phyloP scores from a whole-genome alignment of 2,888 invertebrate species.

The Harpalus rubripes region DNA sequence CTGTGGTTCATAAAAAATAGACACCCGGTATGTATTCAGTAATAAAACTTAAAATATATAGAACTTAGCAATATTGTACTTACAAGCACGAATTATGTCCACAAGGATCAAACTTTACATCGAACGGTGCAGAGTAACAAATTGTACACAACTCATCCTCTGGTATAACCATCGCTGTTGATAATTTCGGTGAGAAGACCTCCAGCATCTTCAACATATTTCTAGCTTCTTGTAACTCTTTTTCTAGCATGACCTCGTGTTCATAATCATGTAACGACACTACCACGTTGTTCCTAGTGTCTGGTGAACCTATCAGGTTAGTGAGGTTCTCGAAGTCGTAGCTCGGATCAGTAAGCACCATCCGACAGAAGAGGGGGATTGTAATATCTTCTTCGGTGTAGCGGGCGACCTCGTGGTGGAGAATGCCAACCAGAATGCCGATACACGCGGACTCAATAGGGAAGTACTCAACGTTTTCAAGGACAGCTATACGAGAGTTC shows the following conservation, averaged over 20 bases:
- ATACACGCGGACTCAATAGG: conserved; percentile 56
- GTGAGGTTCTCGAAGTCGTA: conserved; percentile 53
- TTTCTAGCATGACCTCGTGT: conserved; percentile 20
- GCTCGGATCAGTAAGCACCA: conserved; percentile 58
- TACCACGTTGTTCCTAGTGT: conserved; percentile 45
- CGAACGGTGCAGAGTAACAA: conserved; percentile 60
- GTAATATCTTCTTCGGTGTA: conserved; percentile 48
- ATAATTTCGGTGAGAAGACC: conserved; percentile 27
- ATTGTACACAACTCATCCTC: conserved; percentile 60
- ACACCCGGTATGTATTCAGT: no score
- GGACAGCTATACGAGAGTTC: conserved; percentile 59
- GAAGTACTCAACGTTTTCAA: conserved; percentile 64
- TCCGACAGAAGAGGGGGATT: conserved; percentile 44
- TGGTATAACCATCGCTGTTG: conserved; percentile 50
- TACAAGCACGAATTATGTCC: conserved; percentile 63
- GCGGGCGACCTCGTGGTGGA: conserved; percentile 39
- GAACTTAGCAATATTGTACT: conserved; percentile 7
- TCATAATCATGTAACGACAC: conserved; percentile 55
- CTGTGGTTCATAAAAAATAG: no score
- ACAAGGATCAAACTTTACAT: conserved; percentile 61
- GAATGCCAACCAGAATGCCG: conserved; percentile 51
- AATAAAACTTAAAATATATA: no score
- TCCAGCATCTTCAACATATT: conserved; percentile 51
- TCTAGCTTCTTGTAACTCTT: conserved; percentile 27
- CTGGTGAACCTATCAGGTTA: conserved; percentile 57